Conservation (phyloP, 2,797 vertebrate species). For the Manis crassicaudata region DNA sequence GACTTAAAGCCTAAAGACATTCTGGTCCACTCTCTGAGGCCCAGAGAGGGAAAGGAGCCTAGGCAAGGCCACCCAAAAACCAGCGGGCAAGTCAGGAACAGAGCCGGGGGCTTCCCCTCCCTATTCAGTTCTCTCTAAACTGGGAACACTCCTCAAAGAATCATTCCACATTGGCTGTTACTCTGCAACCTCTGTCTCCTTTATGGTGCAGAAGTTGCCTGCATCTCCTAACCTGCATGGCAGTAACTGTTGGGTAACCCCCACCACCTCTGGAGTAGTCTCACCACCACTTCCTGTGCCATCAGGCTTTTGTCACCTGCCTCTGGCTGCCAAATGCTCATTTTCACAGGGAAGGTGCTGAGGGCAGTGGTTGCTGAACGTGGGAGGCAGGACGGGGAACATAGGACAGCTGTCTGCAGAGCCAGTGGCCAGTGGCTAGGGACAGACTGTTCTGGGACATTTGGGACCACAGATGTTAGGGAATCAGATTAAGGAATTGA, state of each 20-base stretch:
- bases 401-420: not conserved
- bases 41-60: not conserved
- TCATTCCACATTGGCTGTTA: not conserved
- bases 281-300: not conserved
- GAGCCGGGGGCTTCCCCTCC: not conserved
- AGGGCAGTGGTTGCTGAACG: not conserved
- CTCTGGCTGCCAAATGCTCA: not conserved
- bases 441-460: not conserved
- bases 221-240: not conserved
- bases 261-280: not conserved
- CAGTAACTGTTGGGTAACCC: too few species aligned
- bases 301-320: not conserved
- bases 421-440: not conserved
- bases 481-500: slow-evolving; percentile 7
- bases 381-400: not conserved
- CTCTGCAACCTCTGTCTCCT: not conserved
- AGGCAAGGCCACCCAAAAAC: not conserved
- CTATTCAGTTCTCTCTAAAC: not conserved
- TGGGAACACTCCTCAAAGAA: not conserved
- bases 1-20: not conserved
- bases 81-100: not conserved
- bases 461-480: not conserved
- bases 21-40: not conserved
- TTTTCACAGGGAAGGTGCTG: not conserved
- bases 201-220: not conserved